Conservation (phyloP, 2,797 vertebrate species). For the Sarcophilus harrisii region DNA sequence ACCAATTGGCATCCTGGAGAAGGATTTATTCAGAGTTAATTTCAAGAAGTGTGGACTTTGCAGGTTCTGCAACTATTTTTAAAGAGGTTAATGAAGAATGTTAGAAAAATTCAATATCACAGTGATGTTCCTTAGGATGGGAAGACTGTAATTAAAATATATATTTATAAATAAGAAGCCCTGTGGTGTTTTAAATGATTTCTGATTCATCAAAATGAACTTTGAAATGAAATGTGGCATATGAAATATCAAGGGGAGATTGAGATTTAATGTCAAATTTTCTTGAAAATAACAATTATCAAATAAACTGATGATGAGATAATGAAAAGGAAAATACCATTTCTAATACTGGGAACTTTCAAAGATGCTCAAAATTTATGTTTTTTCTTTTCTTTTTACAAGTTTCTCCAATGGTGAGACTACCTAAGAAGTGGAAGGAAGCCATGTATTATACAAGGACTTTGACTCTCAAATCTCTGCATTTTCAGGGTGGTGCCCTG, state of each 20-base stretch:
- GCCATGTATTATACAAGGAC: background rate
- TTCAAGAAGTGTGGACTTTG: background rate
- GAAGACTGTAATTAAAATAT: background rate
- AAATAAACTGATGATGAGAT: background rate
- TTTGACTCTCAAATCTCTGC: background rate
- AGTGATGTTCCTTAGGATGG: background rate
- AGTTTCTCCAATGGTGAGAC: conserved; percentile 6
- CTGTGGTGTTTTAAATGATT: background rate
- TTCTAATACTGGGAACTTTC: background rate
- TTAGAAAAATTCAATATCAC: conserved; percentile 5
- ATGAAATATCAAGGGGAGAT: conserved; percentile 10
- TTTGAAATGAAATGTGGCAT: background rate
- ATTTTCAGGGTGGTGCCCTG: background rate
- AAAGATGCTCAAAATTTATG: background rate
- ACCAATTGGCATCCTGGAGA: background rate
- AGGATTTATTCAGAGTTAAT: background rate
- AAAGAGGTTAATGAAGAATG: conserved; percentile 18
- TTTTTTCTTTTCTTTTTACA: background rate
- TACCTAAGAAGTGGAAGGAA: background rate
- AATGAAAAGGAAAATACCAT: conserved; percentile 22
- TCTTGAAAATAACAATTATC: conserved; percentile 1
- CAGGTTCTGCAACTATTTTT: background rate
- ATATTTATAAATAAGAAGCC: background rate
- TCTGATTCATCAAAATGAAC: background rate
- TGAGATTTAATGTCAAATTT: background rate